Conservation (phyloP, 2,888 invertebrate genomes). For the Biston stratarius region DNA sequence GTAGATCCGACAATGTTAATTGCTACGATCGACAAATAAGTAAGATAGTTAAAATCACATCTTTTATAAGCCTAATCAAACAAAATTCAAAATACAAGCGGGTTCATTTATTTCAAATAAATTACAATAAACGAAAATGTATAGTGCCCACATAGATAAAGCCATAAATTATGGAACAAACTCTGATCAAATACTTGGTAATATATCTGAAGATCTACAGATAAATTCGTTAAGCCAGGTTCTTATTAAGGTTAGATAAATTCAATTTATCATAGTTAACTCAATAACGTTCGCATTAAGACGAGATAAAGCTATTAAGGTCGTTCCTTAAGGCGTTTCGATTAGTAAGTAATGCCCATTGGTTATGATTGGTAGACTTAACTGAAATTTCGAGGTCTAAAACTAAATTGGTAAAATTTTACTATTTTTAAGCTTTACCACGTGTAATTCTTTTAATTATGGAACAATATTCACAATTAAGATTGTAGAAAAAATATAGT, state of each 20-base stretch:
- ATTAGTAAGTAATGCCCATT: constrained; percentile 14
- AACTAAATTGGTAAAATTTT: background rate
- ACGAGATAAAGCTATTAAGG: constrained; percentile 27
- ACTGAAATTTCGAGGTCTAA: background rate
- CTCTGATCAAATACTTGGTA: background rate
- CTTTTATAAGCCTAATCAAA: too few species aligned
- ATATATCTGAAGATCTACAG: constrained; percentile 1
- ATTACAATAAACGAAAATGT: too few species aligned
- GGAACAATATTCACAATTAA: too few species aligned
- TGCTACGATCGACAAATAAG: too few species aligned
- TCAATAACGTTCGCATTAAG: constrained; percentile 22
- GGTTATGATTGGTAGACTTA: constrained; percentile 6
- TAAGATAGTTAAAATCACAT: too few species aligned
- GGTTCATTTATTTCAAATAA: too few species aligned
- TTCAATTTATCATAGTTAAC: constrained; percentile 29
- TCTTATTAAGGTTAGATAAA: constrained; percentile 25
- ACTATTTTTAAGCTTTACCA: background rate
- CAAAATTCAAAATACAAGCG: too few species aligned
- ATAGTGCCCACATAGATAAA: background rate
- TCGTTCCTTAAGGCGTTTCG: constrained; percentile 13
- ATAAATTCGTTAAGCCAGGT: constrained; percentile 20
- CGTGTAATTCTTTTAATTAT: too few species aligned
- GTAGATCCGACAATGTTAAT: too few species aligned
- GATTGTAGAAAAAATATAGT: too few species aligned
- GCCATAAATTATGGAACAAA: background rate